These are phyloP conservation scores for Hormaphis cornu DNA, from an alignment of 1,140 invertebrate genomes.

Conservation along the genomic window DNA sequence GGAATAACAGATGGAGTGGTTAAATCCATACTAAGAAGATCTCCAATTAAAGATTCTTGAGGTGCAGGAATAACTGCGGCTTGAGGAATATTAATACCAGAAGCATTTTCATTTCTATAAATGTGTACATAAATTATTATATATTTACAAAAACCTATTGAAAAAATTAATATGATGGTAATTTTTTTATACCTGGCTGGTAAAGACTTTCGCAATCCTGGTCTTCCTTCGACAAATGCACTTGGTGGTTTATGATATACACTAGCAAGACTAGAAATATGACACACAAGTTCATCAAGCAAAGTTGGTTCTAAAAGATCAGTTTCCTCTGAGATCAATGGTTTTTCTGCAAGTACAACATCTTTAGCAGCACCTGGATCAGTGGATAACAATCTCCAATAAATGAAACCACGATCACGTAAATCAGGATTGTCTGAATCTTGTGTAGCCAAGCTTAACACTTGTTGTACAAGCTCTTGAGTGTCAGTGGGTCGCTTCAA, in stretches of 20 bases:
- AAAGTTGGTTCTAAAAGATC: slow-evolving; percentile 96
- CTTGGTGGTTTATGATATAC: slow-evolving; percentile 99
- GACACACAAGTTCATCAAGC: slow-evolving; percentile 96
- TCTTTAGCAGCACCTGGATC: slow-evolving; percentile 98
- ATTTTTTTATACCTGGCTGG: slow-evolving; percentile 42
- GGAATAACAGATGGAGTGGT: slow-evolving; percentile 45
- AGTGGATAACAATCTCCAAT: slow-evolving; percentile 96
- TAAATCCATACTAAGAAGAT: slow-evolving; percentile 93
- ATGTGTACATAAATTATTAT: not conserved
- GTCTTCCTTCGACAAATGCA: slow-evolving; percentile 88
- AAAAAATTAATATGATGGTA: too few species aligned
- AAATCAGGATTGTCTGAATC: slow-evolving; percentile 99
- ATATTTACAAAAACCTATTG: too few species aligned
- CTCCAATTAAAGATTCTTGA: slow-evolving; percentile 92
- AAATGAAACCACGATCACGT: slow-evolving; percentile 97
- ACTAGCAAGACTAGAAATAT: slow-evolving; percentile 95
- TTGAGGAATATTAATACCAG: slow-evolving; percentile 40
- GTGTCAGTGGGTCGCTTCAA: slow-evolving; percentile 96
- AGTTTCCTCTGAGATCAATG: slow-evolving; percentile 97
- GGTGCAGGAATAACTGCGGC: slow-evolving; percentile 61
- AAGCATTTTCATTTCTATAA: slow-evolving; percentile 36
- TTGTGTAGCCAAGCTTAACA: slow-evolving; percentile 85
- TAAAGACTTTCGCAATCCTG: slow-evolving; percentile 47
- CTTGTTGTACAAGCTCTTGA: slow-evolving; percentile 91
- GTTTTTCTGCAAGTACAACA: slow-evolving; percentile 98